Evolutionary conservation across 2,797 vertebrate species (phyloP).

Genomic region (Paguma larvata): DNA sequence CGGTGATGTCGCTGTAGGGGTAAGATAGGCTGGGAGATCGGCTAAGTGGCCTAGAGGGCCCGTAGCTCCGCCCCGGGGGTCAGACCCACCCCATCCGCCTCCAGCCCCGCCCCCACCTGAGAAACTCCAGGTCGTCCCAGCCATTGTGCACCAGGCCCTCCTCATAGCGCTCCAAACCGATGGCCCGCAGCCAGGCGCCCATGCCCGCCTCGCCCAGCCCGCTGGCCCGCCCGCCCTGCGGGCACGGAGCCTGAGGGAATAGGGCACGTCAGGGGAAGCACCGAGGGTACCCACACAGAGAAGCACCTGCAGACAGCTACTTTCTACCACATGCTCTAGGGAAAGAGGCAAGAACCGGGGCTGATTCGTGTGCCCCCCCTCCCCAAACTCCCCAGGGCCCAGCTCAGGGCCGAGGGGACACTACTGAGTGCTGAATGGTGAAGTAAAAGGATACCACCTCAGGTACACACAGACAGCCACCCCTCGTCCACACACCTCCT

Average conservation of each 20-base stretch:
- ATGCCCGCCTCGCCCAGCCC: conserved; percentile 93
- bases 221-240: conserved; percentile 90
- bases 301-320: conserved; percentile 2
- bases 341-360: neutral
- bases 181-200: conserved; percentile 95
- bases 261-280: conserved; percentile 49
- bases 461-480: neutral
- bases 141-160: conserved; percentile 96
- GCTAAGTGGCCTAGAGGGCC: fast-evolving
- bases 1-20: conserved; percentile 95
- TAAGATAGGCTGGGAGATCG: neutral
- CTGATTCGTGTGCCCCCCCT: neutral
- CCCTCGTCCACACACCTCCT: conserved; percentile 90
- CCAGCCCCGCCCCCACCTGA: conserved; percentile 90
- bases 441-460: neutral
- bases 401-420: neutral
- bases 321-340: neutral
- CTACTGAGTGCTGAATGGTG: neutral
- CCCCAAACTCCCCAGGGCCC: neutral
- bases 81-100: neutral
- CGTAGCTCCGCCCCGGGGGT: neutral
- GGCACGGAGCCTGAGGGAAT: conserved; percentile 90
- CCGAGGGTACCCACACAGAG: neutral
- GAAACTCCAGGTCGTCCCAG: conserved; percentile 99
- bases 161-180: conserved; percentile 96